A percentile compares a stretch with the other conserved stretches of the same genome.
phyloP scores from a whole-genome alignment of 2,797 vertebrate genomes.

The Parauchenoglanis ngamensis region DNA sequence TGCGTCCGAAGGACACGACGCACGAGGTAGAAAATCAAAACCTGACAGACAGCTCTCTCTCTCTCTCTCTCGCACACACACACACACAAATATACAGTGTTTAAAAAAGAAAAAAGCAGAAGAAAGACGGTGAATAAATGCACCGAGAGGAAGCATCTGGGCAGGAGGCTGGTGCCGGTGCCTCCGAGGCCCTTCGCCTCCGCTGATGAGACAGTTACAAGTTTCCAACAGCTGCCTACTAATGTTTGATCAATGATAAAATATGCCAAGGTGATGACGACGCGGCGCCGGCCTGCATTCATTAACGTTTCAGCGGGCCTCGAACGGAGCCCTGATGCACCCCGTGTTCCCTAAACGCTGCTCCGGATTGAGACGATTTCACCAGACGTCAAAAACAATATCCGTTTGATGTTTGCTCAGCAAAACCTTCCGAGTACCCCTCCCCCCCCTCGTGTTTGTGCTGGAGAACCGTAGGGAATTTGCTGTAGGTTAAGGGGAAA shows the following conservation, averaged over 20 bases:
- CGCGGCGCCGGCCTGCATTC: slow-evolving; percentile 87
- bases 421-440: slow-evolving; percentile 74
- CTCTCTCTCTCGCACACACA: neutral
- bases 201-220: slow-evolving; percentile 84
- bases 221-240: slow-evolving; percentile 88
- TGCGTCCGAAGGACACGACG: neutral
- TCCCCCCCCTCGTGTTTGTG: slow-evolving; percentile 66
- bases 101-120: slow-evolving; percentile 36
- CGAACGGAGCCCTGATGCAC: slow-evolving; percentile 84
- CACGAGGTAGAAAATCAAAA: slow-evolving; percentile 4
- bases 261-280: slow-evolving; percentile 95
- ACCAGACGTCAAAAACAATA: slow-evolving; percentile 89
- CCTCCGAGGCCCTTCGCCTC: slow-evolving; percentile 76
- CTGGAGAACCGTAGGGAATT: slow-evolving; percentile 67
- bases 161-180: slow-evolving; percentile 66
- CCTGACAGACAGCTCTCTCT: neutral
- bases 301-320: slow-evolving; percentile 91
- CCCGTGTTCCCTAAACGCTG: slow-evolving; percentile 77
- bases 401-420: slow-evolving; percentile 80
- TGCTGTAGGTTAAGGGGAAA: slow-evolving; percentile 46
- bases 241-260: slow-evolving; percentile 96
- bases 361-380: slow-evolving; percentile 82
- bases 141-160: slow-evolving; percentile 71
- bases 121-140: slow-evolving; percentile 50
- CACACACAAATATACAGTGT: neutral